These are phyloP conservation scores for Myripristis jacobus DNA, from an alignment of 2,797 vertebrate species.

Conservation along the genomic window DNA sequence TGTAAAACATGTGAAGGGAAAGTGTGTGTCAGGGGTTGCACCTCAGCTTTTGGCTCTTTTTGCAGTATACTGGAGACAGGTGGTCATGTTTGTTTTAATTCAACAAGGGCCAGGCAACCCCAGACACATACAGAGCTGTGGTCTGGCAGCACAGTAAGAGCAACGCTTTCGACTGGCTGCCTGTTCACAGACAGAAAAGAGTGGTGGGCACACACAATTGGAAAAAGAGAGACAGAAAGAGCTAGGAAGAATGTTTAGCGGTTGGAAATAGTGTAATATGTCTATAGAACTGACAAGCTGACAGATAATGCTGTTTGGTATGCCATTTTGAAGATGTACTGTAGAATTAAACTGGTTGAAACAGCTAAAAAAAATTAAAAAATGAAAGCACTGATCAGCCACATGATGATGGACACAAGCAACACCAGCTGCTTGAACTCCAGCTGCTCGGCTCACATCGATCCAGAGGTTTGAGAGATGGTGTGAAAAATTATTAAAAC, in stretches of 20 bases:
- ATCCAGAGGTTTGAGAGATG: not conserved
- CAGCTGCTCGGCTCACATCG: too few relatives aligned
- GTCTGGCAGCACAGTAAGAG: constrained; percentile 52
- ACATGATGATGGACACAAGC: not conserved
- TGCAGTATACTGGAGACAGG: constrained; percentile 44
- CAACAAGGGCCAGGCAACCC: constrained; percentile 34
- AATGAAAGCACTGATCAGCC: constrained; percentile 12
- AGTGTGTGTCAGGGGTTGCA: not conserved
- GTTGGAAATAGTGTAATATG: not conserved
- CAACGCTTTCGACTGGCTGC: constrained; percentile 44
- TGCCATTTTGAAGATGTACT: constrained; percentile 3
- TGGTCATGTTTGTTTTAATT: constrained; percentile 65
- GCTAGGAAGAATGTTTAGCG: constrained; percentile 6
- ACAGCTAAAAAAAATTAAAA: constrained; percentile 9
- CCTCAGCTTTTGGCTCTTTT: constrained; percentile 16
- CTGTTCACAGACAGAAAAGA: constrained; percentile 18
- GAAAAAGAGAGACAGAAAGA: constrained; percentile 4
- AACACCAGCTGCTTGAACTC: constrained; percentile 2
- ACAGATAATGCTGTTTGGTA: not conserved
- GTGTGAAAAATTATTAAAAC: constrained; percentile 4
- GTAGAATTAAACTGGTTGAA: not conserved
- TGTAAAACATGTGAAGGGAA: constrained; percentile 1
- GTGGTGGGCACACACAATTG: constrained; percentile 42
- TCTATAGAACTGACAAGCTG: not conserved
- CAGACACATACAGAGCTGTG: constrained; percentile 32